These are phyloP conservation scores for Polia nebulosa DNA, from an alignment of 2,888 invertebrate genomes.

Conservation along the genomic window DNA sequence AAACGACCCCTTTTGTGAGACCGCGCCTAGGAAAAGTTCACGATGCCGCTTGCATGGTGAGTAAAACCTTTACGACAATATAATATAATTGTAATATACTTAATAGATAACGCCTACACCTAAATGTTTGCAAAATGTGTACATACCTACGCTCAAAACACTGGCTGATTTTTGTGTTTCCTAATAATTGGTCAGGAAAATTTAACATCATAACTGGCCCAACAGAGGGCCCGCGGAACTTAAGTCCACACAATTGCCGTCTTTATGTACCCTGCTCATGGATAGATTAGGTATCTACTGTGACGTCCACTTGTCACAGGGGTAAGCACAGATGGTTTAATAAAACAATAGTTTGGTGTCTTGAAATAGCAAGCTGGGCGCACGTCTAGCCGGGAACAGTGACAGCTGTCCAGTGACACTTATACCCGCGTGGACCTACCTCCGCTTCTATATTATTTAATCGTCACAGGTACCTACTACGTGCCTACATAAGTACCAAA, in stretches of 20 bases:
- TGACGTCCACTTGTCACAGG: no score
- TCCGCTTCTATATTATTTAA: no score
- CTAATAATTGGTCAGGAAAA: not conserved
- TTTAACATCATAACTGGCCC: not conserved
- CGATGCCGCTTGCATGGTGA: slow-evolving; percentile 99
- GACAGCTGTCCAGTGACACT: no score
- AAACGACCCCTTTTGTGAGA: slow-evolving; percentile 98
- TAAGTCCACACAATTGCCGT: not conserved
- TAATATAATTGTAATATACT: slow-evolving; percentile 16
- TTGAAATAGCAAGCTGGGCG: no score
- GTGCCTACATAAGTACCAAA: not conserved
- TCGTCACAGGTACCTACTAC: no score
- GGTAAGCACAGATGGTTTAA: no score
- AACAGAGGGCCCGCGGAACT: not conserved
- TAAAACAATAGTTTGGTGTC: no score
- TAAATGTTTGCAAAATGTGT: slow-evolving; percentile 53
- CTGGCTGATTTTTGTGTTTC: slow-evolving; percentile 33
- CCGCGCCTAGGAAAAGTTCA: slow-evolving; percentile 98
- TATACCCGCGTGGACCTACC: no score
- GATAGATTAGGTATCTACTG: not conserved
- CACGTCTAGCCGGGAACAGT: no score
- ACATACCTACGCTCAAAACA: slow-evolving; percentile 55
- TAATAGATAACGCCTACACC: slow-evolving; percentile 30
- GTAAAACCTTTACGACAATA: slow-evolving; percentile 72
- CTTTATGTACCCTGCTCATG: not conserved